phyloP scores from a whole-genome alignment of 2,797 vertebrate genomes.

The Tangara arthus region DNA sequence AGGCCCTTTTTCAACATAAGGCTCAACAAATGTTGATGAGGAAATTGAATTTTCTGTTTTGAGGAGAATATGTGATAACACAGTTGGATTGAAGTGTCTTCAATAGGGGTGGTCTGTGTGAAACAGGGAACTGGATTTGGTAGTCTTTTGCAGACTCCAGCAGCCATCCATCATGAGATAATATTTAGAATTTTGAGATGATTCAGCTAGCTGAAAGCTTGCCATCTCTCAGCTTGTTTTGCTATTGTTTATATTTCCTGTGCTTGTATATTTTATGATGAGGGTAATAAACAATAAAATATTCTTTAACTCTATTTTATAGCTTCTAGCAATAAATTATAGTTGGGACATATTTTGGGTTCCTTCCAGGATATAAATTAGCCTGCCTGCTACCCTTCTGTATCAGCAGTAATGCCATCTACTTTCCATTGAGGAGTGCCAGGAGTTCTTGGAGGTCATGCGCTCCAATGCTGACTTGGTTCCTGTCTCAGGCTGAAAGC shows the following conservation, averaged over 20 bases:
- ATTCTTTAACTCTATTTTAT: conserved; percentile 2
- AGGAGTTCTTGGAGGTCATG: conserved; percentile 12
- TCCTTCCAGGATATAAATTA: not conserved
- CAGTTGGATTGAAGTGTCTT: not conserved
- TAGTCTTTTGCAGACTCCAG: not conserved
- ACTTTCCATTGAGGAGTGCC: not conserved
- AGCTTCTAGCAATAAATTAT: conserved; percentile 21
- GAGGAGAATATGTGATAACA: not conserved
- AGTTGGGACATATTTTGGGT: not conserved
- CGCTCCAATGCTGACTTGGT: fast-evolving
- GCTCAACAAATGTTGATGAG: not conserved
- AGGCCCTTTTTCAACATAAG: not conserved
- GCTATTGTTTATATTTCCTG: conserved; percentile 51
- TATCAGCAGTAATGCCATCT: conserved; percentile 9
- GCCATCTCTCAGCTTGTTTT: conserved; percentile 4
- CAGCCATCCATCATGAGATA: not conserved
- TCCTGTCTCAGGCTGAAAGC: not conserved
- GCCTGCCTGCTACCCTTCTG: not conserved
- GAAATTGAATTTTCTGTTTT: not conserved
- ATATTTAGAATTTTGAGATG: conserved; percentile 21
- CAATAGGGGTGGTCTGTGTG: not conserved
- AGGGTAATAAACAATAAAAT: conserved; percentile 40
- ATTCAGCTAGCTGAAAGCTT: conserved; percentile 13
- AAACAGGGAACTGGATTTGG: not conserved
- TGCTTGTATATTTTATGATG: conserved; percentile 39